phyloP scores from a whole-genome alignment of 1,140 invertebrate genomes.

The Halictus rubicundus region DNA sequence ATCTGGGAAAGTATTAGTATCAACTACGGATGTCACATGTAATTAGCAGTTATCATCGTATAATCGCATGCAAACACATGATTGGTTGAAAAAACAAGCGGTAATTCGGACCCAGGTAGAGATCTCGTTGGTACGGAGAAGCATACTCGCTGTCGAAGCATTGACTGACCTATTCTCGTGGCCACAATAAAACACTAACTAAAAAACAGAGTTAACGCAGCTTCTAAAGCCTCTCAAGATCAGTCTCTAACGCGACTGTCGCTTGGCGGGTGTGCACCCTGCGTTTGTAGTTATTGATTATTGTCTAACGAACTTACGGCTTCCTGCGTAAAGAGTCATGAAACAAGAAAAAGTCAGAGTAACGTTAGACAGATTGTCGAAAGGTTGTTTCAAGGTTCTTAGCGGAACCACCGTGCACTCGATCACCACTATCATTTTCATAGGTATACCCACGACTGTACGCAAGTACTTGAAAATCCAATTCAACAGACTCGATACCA shows the following conservation, averaged over 20 bases:
- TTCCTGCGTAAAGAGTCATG: slow-evolving; percentile 82
- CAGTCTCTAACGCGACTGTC: slow-evolving; percentile 82
- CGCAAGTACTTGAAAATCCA: neutral
- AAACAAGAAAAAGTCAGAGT: slow-evolving; percentile 68
- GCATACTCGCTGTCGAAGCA: slow-evolving; percentile 51
- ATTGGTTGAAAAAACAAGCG: slow-evolving; percentile 41
- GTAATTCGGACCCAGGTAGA: slow-evolving; percentile 40
- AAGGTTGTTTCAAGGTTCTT: slow-evolving; percentile 39
- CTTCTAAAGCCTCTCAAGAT: slow-evolving; percentile 54
- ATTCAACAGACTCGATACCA: neutral
- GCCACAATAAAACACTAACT: slow-evolving; percentile 50
- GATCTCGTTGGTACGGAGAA: slow-evolving; percentile 52
- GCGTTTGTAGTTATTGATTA: slow-evolving; percentile 50
- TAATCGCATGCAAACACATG: slow-evolving; percentile 58
- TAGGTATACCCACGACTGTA: neutral
- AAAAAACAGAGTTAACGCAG: slow-evolving; percentile 52
- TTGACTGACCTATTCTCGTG: slow-evolving; percentile 49
- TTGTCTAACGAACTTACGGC: slow-evolving; percentile 83
- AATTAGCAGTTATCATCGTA: slow-evolving; percentile 4
- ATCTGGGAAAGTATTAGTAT: slow-evolving; percentile 40
- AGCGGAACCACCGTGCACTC: slow-evolving; percentile 61
- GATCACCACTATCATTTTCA: slow-evolving; percentile 39
- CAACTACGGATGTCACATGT: slow-evolving; percentile 35
- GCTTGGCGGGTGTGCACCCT: slow-evolving; percentile 55
- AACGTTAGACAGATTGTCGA: slow-evolving; percentile 59